Evolutionary conservation across 2,888 invertebrate genomes (phyloP).

Genomic region (Synanthedon formicaeformis): DNA sequence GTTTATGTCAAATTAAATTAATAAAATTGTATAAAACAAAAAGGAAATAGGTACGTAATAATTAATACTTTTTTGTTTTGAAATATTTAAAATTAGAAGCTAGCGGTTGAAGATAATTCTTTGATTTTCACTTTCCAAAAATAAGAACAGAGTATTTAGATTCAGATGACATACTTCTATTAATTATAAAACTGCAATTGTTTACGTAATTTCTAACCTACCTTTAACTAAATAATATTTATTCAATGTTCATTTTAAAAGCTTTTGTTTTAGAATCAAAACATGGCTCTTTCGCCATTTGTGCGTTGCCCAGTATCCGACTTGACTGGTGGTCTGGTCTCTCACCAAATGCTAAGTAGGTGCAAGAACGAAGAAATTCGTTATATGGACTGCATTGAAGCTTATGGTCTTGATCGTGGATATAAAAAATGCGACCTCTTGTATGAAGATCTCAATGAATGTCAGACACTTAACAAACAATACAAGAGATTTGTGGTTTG

Average conservation of each 20-base stretch:
- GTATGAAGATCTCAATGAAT: slow-evolving; percentile 79
- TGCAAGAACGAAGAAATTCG: slow-evolving; percentile 79
- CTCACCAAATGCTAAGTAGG: slow-evolving; percentile 73
- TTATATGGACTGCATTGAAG: slow-evolving; percentile 83
- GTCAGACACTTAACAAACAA: slow-evolving; percentile 72
- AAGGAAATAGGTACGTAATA: no score
- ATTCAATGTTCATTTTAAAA: background rate
- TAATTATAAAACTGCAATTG: slow-evolving; percentile 12
- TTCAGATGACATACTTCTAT: no score
- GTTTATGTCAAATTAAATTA: no score
- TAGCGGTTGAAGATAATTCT: no score
- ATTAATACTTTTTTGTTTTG: no score
- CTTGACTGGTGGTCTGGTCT: slow-evolving; percentile 73
- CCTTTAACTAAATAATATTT: background rate
- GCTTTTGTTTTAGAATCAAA: slow-evolving; percentile 11
- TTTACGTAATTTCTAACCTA: slow-evolving; percentile 42
- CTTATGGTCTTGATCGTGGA: slow-evolving; percentile 79
- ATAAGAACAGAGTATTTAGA: no score
- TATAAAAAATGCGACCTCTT: slow-evolving; percentile 72
- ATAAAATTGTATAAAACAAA: no score
- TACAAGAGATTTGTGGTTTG: slow-evolving; percentile 68
- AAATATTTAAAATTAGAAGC: no score
- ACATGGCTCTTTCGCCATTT: slow-evolving; percentile 75
- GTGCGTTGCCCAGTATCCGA: slow-evolving; percentile 80
- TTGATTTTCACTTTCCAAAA: no score